A percentile compares a stretch with the other conserved stretches of the same genome.
Evolutionary conservation across 2,797 vertebrate species (phyloP).

Genomic region (Diplodus puntazzo): DNA sequence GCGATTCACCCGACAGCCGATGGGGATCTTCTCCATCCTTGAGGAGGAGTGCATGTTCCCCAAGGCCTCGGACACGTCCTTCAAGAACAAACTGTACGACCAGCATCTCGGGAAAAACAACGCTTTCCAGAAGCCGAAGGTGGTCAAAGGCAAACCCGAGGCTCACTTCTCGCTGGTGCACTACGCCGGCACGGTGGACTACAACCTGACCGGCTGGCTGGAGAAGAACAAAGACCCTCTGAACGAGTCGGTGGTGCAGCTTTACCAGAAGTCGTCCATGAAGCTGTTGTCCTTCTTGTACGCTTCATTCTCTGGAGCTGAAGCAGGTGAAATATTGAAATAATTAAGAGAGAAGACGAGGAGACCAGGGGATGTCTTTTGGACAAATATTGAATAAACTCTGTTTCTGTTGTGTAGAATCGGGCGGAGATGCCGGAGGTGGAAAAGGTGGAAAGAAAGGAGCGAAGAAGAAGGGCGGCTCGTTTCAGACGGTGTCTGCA

Average conservation of each 20-base stretch:
- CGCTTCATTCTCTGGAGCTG: conserved; percentile 78
- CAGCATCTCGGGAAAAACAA: conserved; percentile 90
- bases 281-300: conserved; percentile 87
- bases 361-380: too few species aligned
- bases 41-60: conserved; percentile 93
- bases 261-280: conserved; percentile 89
- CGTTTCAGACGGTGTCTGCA: conserved; percentile 92
- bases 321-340: conserved; percentile 55
- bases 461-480: conserved; percentile 92
- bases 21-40: conserved; percentile 86
- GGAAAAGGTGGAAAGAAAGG: conserved; percentile 85
- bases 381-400: not conserved
- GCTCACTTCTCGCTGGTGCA: conserved; percentile 85
- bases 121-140: conserved; percentile 90
- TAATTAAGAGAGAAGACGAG: too few species aligned
- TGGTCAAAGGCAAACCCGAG: conserved; percentile 86
- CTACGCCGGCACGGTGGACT: conserved; percentile 85
- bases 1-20: conserved; percentile 67
- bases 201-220: conserved; percentile 86
- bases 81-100: conserved; percentile 92
- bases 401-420: conserved; percentile 57
- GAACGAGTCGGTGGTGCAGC: conserved; percentile 87
- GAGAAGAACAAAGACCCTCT: conserved; percentile 90
- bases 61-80: conserved; percentile 87
- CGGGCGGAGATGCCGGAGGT: conserved; percentile 55